These are phyloP conservation scores for Hypomecis punctinalis DNA, from an alignment of 2,888 invertebrate species.

Conservation along the genomic window DNA sequence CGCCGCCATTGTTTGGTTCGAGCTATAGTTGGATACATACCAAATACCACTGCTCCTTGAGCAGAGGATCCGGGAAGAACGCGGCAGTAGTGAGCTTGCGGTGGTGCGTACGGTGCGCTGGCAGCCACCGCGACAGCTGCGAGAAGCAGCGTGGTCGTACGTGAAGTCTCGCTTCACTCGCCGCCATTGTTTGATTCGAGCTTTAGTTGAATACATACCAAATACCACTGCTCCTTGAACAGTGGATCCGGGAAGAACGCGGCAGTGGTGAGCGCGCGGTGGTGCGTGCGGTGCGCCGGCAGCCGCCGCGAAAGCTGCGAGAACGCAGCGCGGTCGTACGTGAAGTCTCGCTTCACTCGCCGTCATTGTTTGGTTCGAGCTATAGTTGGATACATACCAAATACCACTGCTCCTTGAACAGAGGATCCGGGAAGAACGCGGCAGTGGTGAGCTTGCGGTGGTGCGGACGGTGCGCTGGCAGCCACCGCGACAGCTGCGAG, in stretches of 20 bases:
- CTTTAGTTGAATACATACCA: slow-evolving; percentile 88
- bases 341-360: slow-evolving; percentile 94
- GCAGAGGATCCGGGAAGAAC: slow-evolving; percentile 92
- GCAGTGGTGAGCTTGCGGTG: slow-evolving; percentile 73
- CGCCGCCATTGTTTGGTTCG: slow-evolving; percentile 72
- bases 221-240: slow-evolving; percentile 98
- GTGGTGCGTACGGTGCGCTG: slow-evolving; percentile 73
- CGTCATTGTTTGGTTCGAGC: too few species aligned
- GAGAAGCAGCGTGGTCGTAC: slow-evolving; percentile 72
- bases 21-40: slow-evolving; percentile 84
- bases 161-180: slow-evolving; percentile 94
- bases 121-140: slow-evolving; percentile 69
- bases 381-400: slow-evolving; percentile 88
- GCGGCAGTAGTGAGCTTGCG: slow-evolving; percentile 76
- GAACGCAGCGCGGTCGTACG: slow-evolving; percentile 72
- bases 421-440: slow-evolving; percentile 90
- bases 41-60: slow-evolving; percentile 98
- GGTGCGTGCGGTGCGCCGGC: slow-evolving; percentile 73
- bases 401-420: slow-evolving; percentile 98
- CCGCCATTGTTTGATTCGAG: too few species aligned
- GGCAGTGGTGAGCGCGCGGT: too few species aligned
- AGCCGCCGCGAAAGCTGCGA: slow-evolving; percentile 72
- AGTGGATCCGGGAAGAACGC: slow-evolving; percentile 91
- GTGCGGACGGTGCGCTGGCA: slow-evolving; percentile 73
- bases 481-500: slow-evolving; percentile 71